Evolutionary conservation across 2,113 vertebrate species (phyloP).

Genomic region (Festucalex cinctus): DNA sequence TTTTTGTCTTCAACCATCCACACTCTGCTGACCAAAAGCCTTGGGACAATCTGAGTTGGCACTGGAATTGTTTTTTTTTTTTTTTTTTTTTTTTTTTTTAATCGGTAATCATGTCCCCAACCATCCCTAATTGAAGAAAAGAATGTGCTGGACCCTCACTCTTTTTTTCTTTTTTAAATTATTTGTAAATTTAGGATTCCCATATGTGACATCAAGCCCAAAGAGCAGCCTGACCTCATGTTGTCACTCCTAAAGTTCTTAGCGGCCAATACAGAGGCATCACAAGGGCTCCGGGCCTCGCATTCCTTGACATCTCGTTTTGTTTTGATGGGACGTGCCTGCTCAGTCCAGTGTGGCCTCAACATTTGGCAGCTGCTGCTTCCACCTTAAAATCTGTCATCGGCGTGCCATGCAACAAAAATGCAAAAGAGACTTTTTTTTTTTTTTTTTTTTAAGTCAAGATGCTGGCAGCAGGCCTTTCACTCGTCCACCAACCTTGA

Average conservation of each 20-base stretch:
- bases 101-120: background rate
- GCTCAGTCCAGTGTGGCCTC: slow-evolving; percentile 47
- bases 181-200: slow-evolving; percentile 9
- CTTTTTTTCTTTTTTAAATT: background rate
- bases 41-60: slow-evolving; percentile 48
- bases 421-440: slow-evolving; percentile 30
- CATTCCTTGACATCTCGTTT: slow-evolving; percentile 7
- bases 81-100: slow-evolving; percentile 3
- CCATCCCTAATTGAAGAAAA: slow-evolving; percentile 17
- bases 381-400: slow-evolving; percentile 14
- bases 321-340: slow-evolving; percentile 38
- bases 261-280: slow-evolving; percentile 30
- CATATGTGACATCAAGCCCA: slow-evolving; percentile 46
- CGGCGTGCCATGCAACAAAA: slow-evolving; percentile 16
- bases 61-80: slow-evolving; percentile 27
- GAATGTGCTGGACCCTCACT: slow-evolving; percentile 32
- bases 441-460: slow-evolving; percentile 15
- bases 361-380: slow-evolving; percentile 45
- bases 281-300: slow-evolving; percentile 41
- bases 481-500: background rate
- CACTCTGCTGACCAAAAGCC: slow-evolving; percentile 44
- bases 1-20: slow-evolving; percentile 38
- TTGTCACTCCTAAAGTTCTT: slow-evolving; percentile 16
- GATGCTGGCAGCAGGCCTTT: slow-evolving; percentile 35
- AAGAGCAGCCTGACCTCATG: slow-evolving; percentile 24